phyloP scores from a whole-genome alignment of 2,113 vertebrate species.

The Oreochromis aureus region DNA sequence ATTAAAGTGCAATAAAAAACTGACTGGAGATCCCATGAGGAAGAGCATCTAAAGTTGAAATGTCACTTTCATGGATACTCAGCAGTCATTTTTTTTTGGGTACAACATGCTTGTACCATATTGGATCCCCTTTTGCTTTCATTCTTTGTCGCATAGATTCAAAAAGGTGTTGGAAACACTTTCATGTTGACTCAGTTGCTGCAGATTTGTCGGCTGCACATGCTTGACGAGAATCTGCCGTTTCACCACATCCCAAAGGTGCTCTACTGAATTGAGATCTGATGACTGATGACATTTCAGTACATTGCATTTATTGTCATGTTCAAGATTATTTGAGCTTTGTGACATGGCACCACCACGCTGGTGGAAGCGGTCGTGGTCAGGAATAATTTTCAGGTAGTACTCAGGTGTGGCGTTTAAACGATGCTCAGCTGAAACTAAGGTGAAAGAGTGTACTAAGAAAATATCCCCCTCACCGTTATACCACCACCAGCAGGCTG shows the following conservation, averaged over 20 bases:
- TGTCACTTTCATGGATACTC: not conserved
- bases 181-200: not conserved
- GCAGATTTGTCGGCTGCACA: not conserved
- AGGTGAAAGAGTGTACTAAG: not conserved
- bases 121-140: not conserved
- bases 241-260: not conserved
- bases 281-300: not conserved
- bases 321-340: not conserved
- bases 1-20: not conserved
- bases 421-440: not conserved
- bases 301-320: not conserved
- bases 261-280: not conserved
- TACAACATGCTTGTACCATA: not conserved
- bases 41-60: not conserved
- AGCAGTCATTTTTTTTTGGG: not conserved
- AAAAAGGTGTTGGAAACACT: not conserved
- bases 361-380: not conserved
- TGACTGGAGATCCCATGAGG: not conserved
- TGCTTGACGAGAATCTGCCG: not conserved
- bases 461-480: not conserved
- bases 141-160: not conserved
- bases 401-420: not conserved
- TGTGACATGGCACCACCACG: not conserved
- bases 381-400: not conserved
- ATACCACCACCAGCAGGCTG: not conserved